Percentiles rank a stretch among this genome's conserved stretches.
Conservation (phyloP, 2,888 invertebrate species). For the Cosmia pyralina region DNA sequence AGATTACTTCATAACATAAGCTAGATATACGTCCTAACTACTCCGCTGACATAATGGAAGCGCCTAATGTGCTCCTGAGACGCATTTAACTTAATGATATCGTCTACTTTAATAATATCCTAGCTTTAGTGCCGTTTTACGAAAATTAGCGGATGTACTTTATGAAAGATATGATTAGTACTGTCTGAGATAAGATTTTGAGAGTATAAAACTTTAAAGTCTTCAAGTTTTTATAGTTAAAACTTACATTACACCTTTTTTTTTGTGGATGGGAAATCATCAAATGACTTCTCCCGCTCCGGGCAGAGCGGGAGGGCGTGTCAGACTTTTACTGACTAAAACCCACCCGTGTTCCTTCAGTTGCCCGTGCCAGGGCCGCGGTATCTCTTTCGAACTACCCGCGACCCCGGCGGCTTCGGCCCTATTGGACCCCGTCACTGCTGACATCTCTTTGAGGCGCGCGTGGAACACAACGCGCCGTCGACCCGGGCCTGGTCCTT, state of each 20-base stretch:
- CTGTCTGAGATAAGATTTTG: not conserved
- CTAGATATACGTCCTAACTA: constrained; percentile 52
- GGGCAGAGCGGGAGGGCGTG: too few species aligned
- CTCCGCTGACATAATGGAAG: constrained; percentile 51
- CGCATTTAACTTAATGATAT: constrained; percentile 63
- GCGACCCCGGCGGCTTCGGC: too few species aligned
- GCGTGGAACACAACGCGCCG: too few species aligned
- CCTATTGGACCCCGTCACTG: too few species aligned
- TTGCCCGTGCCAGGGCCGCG: too few species aligned
- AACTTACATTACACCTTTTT: not conserved
- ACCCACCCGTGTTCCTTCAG: too few species aligned
- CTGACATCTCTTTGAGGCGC: too few species aligned
- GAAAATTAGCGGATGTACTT: constrained; percentile 16
- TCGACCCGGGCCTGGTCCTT: too few species aligned
- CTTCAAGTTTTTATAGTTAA: not conserved
- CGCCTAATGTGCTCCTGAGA: constrained; percentile 60
- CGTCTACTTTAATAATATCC: constrained; percentile 58
- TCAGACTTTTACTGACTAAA: too few species aligned
- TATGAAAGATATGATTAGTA: constrained; percentile 13
- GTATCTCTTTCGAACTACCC: too few species aligned
- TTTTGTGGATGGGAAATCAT: too few species aligned
- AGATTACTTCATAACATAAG: constrained; percentile 45
- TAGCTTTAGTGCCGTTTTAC: constrained; percentile 39
- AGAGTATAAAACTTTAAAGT: not conserved
- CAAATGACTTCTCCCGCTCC: too few species aligned